Evolutionary conservation across 2,888 invertebrate species (phyloP), one percentile per base, ranked within the genome.

Genomic region (Stegana nigrithorax): DNA sequence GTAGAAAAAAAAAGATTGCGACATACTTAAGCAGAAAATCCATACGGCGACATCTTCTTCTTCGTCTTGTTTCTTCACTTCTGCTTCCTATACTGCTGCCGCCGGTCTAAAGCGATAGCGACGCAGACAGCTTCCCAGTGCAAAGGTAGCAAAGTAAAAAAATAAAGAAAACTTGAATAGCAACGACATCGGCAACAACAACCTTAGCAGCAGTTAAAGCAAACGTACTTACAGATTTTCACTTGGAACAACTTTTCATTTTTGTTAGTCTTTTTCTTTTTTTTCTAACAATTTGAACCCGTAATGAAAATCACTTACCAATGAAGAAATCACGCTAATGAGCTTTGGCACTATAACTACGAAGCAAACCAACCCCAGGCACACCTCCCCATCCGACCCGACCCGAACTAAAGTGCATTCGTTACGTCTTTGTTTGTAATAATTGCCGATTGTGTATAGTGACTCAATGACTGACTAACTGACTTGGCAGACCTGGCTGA

Each of bases 241-340:
- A n/a, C n/a, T n/a, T n/a, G n/a, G n/a, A n/a, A n/a, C n/a, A n/a
- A n/a, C n/a, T n/a, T n/a, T n/a, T n/a, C n/a, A n/a, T n/a, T n/a
- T n/a, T n/a, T n/a, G n/a, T n/a, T n/a, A n/a, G n/a, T 32, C 32
- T 32, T 2, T n/a, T 32, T 32, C 32, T 32, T 23, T 47, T 23
- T 19, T 21, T 10, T 8, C 51, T 27, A 27, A 51, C 51, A 51
- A 51, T 51, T 47, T 51, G 14, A 21, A 51, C 17, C 29, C 29
- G 17, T 14, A 47, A 51, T 51, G 51, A 51, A 51, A 51, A 51
- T 51, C 51, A 27, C 27, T 51, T 51, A 51, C 17, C 29, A 51
- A 51, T 51, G 27, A 51, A 51, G 51, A 51, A 51, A 51, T 51
- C 51, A 51, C 51, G 51, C 51, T 51, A 51, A 51, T 51, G 51